These are phyloP conservation scores for Merops nubicus DNA, from an alignment of 2,113 vertebrate species.

Conservation along the genomic window DNA sequence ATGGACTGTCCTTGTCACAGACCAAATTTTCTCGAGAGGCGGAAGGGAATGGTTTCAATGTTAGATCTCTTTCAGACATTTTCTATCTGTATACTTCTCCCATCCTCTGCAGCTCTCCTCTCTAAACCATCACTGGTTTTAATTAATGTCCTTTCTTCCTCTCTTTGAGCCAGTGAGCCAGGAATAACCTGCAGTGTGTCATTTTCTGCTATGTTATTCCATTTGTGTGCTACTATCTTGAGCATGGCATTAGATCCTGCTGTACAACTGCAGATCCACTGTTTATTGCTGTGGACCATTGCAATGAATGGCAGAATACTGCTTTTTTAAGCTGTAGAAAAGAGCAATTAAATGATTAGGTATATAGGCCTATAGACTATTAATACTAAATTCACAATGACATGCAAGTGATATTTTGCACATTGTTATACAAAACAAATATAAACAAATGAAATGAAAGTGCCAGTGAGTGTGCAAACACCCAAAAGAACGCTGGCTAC, in stretches of 20 bases:
- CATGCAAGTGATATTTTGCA: neutral
- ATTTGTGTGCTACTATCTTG: neutral
- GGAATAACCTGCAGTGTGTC: neutral
- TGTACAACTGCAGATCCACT: neutral
- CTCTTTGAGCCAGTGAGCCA: neutral
- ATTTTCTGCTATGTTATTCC: neutral
- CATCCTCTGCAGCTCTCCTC: neutral
- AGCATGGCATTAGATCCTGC: neutral
- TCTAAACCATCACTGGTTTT: neutral
- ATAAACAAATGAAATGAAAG: neutral
- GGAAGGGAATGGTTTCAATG: neutral
- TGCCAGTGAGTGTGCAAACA: neutral
- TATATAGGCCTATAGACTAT: neutral
- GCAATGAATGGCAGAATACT: neutral
- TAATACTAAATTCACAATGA: fast-evolving
- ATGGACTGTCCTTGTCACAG: neutral
- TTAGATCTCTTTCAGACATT: neutral
- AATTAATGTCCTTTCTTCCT: neutral
- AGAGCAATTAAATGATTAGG: neutral
- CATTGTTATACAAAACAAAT: neutral
- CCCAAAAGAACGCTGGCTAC: neutral
- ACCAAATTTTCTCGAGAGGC: neutral
- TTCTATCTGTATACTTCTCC: neutral
- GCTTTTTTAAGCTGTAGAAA: neutral
- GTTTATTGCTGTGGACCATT: neutral